Percentiles rank a stretch among this genome's conserved stretches.
Conservation (phyloP, 2,113 vertebrate genomes). For the Hoplias malabaricus region DNA sequence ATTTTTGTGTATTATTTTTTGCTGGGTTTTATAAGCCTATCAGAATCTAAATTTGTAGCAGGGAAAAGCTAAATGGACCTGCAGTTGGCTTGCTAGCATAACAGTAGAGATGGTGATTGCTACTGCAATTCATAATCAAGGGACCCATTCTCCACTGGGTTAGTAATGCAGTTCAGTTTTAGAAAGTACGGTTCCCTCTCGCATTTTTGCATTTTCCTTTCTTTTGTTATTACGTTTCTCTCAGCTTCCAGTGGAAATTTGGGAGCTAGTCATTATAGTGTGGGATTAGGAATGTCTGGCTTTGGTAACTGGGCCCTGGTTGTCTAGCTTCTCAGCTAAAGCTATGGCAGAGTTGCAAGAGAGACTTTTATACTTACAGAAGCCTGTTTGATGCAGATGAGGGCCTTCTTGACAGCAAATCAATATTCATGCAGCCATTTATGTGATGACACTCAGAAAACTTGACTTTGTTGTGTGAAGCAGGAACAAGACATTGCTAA, state of each 20-base stretch:
- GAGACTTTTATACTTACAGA: neutral
- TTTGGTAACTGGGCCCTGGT: neutral
- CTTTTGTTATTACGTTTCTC: neutral
- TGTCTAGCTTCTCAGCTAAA: neutral
- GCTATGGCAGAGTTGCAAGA: neutral
- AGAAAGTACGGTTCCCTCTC: neutral
- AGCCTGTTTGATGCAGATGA: neutral
- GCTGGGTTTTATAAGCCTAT: neutral
- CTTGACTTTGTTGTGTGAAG: neutral
- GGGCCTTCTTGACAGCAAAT: slow-evolving; percentile 8
- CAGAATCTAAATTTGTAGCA: neutral
- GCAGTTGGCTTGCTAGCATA: neutral
- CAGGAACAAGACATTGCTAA: neutral
- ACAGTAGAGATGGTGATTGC: neutral
- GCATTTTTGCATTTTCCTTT: neutral
- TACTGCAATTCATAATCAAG: neutral
- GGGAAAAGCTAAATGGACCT: neutral
- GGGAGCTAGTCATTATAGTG: neutral
- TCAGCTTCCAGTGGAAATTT: neutral
- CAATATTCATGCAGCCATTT: slow-evolving; percentile 9
- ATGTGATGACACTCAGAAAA: neutral
- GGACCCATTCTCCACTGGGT: neutral
- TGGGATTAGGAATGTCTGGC: neutral
- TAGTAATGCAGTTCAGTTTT: slow-evolving; percentile 2
- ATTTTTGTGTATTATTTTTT: neutral